Percentiles rank a stretch among this genome's conserved stretches.
phyloP scores from a whole-genome alignment of 2,797 vertebrate genomes.

The Zalophus californianus region DNA sequence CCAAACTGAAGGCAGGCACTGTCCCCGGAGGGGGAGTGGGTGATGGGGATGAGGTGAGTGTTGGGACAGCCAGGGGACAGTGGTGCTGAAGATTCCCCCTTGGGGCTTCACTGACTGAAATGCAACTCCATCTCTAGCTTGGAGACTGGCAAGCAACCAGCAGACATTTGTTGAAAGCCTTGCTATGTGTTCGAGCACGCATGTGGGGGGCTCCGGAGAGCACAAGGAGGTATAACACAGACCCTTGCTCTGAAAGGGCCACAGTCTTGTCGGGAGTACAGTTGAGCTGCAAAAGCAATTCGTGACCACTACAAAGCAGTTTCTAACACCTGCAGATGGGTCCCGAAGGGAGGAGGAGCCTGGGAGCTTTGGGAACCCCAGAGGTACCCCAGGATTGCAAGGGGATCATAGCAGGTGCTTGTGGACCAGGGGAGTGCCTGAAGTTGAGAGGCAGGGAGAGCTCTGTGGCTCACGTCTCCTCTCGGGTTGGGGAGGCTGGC shows the following conservation, averaged over 20 bases:
- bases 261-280: background rate
- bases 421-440: background rate
- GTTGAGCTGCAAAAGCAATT: background rate
- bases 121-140: background rate
- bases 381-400: background rate
- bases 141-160: background rate
- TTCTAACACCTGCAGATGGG: background rate
- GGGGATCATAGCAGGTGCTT: background rate
- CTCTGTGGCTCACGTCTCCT: background rate
- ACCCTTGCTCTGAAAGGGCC: background rate
- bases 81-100: background rate
- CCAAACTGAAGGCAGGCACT: background rate
- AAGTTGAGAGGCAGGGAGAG: background rate
- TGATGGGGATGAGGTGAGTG: background rate
- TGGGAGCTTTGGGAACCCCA: background rate
- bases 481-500: background rate
- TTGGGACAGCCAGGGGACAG: background rate
- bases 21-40: background rate
- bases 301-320: background rate
- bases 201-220: background rate
- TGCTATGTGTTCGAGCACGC: fast-evolving
- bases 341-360: background rate
- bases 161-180: background rate
- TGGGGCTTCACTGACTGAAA: background rate
- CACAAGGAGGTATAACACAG: background rate